Percentiles rank a stretch among this genome's conserved stretches.
These are phyloP conservation scores for Atta texana DNA, from an alignment of 1,140 invertebrate genomes.

Conservation along the genomic window DNA sequence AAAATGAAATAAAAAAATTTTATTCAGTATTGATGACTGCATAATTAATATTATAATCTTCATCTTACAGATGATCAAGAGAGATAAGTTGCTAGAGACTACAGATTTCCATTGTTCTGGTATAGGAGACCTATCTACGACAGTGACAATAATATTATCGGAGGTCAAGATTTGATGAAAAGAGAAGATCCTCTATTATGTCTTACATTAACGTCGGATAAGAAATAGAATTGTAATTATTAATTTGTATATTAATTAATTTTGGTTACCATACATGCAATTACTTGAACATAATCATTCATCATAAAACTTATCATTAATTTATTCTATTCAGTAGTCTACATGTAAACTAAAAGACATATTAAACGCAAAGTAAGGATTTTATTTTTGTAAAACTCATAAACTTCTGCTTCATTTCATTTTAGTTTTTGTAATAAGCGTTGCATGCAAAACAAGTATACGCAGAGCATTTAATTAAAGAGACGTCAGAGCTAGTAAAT, in stretches of 20 bases:
- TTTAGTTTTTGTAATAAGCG: constrained; percentile 11
- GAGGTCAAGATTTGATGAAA: neutral
- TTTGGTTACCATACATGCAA: neutral
- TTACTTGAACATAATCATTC: neutral
- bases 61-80: constrained; percentile 37
- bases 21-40: neutral
- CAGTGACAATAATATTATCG: constrained; percentile 55
- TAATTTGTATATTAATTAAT: neutral
- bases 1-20: neutral
- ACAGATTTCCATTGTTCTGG: constrained; percentile 70
- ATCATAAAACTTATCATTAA: neutral
- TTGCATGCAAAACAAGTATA: neutral
- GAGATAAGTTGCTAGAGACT: constrained; percentile 30
- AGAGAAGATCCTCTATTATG: constrained; percentile 51
- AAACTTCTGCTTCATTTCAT: neutral
- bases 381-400: neutral
- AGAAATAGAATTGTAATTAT: constrained; percentile 2
- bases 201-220: constrained; percentile 73
- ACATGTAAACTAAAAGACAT: neutral
- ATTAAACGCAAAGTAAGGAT: neutral
- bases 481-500: neutral
- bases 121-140: constrained; percentile 65
- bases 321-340: neutral
- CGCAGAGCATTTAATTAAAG: constrained; percentile 5
- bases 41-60: constrained; percentile 40